Evolutionary conservation across 2,888 invertebrate species (phyloP), one percentile per base, ranked within the genome.

Genomic region (Graphium colonna): DNA sequence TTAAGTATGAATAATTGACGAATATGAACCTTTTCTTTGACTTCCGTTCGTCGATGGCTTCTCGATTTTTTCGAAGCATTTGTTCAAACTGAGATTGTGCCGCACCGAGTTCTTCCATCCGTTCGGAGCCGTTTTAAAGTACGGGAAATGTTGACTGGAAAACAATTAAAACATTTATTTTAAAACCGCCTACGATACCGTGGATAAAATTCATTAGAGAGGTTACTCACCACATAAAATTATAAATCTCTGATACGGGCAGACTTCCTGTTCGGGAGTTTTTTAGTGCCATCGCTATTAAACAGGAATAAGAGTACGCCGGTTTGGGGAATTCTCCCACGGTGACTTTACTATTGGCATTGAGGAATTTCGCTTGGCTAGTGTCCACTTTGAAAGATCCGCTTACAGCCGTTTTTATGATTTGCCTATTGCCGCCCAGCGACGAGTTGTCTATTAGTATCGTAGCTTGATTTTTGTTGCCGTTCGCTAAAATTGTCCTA

Each of bases 51-150:
- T 94, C 0, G 95, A 95, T 0, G 98, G 98, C 68, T 98, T 97
- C 74, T 98, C 98, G 59, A 98, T 98, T 82, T 99, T 99, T 74
- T 98, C 98, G 82, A 99, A 99, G 87, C 98, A 98, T 86, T 99
- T 98, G 88, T 99, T 99, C 66, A 99, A 84, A 63, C 98, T 98
- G 64, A 99, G 91, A 89, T 99, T 99, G 79, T 99, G 99, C 63
- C 99, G 92, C 0, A 99, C 98, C 2, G 98, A 98, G 79, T 99
- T 99, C 87, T 99, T 99, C 99, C 99, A 99, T 12, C 98, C 98
- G 75, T 95, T 97, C 16, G 98, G 98, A 8, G 99, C 99, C 0
- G 97, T 98, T 88, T 98, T 98, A 81, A 99, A 99, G 81, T 98
- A 99, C 0, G 99, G 99, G 77, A 99, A 99, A 80, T 99, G 98